Percentiles rank a stretch among this genome's conserved stretches.
Evolutionary conservation across 2,797 vertebrate species (phyloP).

Genomic region (Denticeps clupeoides): DNA sequence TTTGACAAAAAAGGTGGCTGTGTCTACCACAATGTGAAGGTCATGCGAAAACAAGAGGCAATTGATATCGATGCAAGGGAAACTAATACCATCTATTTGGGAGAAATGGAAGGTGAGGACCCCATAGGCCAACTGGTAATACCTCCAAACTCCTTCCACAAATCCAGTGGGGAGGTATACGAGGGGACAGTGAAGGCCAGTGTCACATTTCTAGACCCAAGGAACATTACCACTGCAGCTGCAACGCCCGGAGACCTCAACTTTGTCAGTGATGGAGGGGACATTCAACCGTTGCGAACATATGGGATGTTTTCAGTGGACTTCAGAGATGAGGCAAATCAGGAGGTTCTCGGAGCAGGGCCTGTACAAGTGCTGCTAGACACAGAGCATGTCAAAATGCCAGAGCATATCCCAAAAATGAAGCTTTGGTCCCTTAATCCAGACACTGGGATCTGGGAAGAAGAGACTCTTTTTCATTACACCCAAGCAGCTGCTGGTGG

Average conservation of each 20-base stretch:
- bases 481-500: conserved; percentile 30
- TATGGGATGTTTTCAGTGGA: conserved; percentile 96
- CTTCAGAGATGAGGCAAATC: conserved; percentile 68
- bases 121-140: conserved; percentile 80
- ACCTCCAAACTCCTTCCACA: conserved; percentile 72
- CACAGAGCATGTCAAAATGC: conserved; percentile 75
- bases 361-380: conserved; percentile 76
- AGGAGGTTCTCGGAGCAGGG: conserved; percentile 63
- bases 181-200: conserved; percentile 79
- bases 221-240: conserved; percentile 69
- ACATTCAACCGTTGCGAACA: conserved; percentile 78
- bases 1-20: conserved; percentile 77
- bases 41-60: conserved; percentile 71
- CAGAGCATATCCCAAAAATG: conserved; percentile 78
- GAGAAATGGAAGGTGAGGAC: conserved; percentile 59
- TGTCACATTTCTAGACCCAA: conserved; percentile 87
- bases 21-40: conserved; percentile 80
- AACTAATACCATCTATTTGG: conserved; percentile 69
- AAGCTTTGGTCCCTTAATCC: conserved; percentile 91
- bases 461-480: conserved; percentile 65
- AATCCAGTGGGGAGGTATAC: conserved; percentile 68
- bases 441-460: conserved; percentile 84
- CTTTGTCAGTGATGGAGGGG: conserved; percentile 72
- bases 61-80: conserved; percentile 63
- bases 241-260: conserved; percentile 84